These are phyloP conservation scores for Palythoa heliodiscus DNA, from an alignment of 92 coral and sea anemone genomes.

Conservation along the genomic window DNA sequence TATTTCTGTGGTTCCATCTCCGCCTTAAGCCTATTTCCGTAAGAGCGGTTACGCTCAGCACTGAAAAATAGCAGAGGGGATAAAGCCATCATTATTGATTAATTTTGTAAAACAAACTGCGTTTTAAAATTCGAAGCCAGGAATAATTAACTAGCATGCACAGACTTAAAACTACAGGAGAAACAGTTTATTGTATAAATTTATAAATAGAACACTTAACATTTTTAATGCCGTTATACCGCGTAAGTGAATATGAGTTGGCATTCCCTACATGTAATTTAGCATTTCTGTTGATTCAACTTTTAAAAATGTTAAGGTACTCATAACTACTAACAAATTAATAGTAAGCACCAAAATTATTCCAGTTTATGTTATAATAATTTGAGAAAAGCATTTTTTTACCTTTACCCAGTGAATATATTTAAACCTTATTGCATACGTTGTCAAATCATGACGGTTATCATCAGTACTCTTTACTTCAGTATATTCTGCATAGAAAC, in stretches of 20 bases:
- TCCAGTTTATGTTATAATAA: not conserved
- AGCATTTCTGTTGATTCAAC: no score
- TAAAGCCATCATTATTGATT: no score
- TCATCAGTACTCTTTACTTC: not conserved
- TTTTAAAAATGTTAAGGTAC: no score
- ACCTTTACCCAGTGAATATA: not conserved
- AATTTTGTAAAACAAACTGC: no score
- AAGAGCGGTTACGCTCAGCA: not conserved
- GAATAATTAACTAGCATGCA: no score
- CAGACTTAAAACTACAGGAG: not conserved
- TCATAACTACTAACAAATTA: not conserved
- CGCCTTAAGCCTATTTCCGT: constrained; percentile 16
- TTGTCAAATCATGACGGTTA: not conserved
- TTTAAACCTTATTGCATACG: no score
- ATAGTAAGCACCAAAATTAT: not conserved
- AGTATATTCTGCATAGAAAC: not conserved
- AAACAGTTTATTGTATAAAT: not conserved
- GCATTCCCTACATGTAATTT: not conserved
- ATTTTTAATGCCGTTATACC: not conserved
- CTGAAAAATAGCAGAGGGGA: constrained; percentile 8
- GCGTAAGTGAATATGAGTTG: not conserved
- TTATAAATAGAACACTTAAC: not conserved
- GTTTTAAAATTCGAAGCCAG: no score
- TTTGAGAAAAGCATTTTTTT: not conserved
- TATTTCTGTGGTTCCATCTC: constrained; percentile 30